A percentile compares a stretch with the other conserved stretches of the same genome.
These are phyloP conservation scores for Limonius californicus DNA, from an alignment of 1,140 invertebrate species.

Conservation along the genomic window DNA sequence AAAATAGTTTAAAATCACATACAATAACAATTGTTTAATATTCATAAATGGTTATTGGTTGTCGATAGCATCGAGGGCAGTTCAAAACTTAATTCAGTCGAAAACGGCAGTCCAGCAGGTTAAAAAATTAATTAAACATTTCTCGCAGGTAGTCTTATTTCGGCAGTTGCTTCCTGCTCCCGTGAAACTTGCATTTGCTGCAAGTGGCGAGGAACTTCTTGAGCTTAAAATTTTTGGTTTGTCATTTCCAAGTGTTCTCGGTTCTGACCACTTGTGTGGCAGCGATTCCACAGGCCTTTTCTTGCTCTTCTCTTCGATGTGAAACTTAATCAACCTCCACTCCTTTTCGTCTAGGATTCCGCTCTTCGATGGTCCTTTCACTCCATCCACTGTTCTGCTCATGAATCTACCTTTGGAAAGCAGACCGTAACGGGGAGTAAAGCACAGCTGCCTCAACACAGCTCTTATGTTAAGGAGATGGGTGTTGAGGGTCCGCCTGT, in stretches of 20 bases:
- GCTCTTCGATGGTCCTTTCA: constrained; percentile 39
- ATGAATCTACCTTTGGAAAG: constrained; percentile 41
- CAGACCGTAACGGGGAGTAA: constrained; percentile 42
- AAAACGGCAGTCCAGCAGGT: constrained; percentile 44
- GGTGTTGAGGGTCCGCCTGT: constrained; percentile 29
- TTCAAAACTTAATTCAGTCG: constrained; percentile 35
- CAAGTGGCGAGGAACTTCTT: constrained; percentile 12
- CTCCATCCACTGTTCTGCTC: constrained; percentile 31
- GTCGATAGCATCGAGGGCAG: no score
- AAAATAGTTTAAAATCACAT: not conserved
- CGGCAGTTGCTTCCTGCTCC: not conserved
- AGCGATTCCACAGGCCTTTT: constrained; percentile 32
- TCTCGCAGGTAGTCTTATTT: constrained; percentile 32
- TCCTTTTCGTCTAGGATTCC: constrained; percentile 40
- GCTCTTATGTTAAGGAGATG: constrained; percentile 33
- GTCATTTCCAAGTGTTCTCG: constrained; percentile 24
- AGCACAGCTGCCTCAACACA: constrained; percentile 36
- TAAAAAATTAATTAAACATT: constrained; percentile 39
- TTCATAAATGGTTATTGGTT: no score
- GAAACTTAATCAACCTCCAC: constrained; percentile 37
- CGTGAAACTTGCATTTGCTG: not conserved
- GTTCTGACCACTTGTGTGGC: constrained; percentile 34
- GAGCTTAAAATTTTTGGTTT: constrained; percentile 33
- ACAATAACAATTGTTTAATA: not conserved
- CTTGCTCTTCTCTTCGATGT: constrained; percentile 38